Base-by-base conservation (phyloP, 2,113 vertebrate species). In the Hucho hucho region DNA sequence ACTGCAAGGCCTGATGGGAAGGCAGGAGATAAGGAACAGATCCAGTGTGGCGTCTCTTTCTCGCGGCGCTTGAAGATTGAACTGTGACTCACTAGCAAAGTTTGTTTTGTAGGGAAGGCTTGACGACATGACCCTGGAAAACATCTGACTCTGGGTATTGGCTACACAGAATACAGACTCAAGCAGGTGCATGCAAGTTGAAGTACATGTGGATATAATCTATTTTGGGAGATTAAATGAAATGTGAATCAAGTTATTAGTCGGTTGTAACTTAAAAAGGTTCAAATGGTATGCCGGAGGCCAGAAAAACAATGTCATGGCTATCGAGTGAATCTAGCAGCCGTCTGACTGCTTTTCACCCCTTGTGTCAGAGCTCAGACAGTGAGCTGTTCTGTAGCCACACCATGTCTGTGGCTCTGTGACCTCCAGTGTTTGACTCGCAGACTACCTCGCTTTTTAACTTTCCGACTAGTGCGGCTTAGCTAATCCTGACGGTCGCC, bases 1-100 rank as follows among this genome's bases (percentile, higher is more conserved):
- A n/a, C 74, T 25, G 77, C 85, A 75, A 79, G 81, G 78, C 73
- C 75, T 85, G 83, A 85, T 87, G 88, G 84, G 83, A 82, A 75
- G 69, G 61, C 66, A 18, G 64, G 26, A 87, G 87, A 89, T 89
- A 88, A 83, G 73, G 6, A 75, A 53, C 76, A 79, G 88, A 87
- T 83, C 79, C 89, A 86, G 83, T 77, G 65, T 75, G 13, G 47
- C 18, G 24, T 75, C 78, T 71, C 49, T 28, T 68, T 26, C 79
- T 75, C 26, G 76, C 26, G 71, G 76, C 18, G 16, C 26, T 20
- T 53, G 49, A 53, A 78, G 71, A 82, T 75, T 84, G 76, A 86
- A 83, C 58, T 43, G 56, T 75, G 32, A 22, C 73, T 81, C 53
- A 32, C 66, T 43, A 72, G 12, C 64, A 64, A 79, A 75, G 84